Percentiles rank a stretch among this genome's conserved stretches.
Evolutionary conservation across 2,113 vertebrate species (phyloP).

Genomic region (Tichodroma muraria): DNA sequence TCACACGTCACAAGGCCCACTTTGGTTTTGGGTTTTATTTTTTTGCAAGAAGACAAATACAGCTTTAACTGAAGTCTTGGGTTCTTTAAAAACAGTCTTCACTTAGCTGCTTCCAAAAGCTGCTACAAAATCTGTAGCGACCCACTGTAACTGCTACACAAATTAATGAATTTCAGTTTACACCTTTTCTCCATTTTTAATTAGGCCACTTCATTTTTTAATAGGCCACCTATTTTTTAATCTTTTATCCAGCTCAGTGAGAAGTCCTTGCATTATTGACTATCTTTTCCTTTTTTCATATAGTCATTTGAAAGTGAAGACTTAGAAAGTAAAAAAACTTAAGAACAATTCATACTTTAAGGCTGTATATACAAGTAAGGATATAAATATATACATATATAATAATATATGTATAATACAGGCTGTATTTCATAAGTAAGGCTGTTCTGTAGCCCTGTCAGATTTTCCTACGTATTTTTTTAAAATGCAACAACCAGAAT

Average conservation of each 20-base stretch:
- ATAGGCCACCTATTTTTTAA: neutral
- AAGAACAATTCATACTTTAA: neutral
- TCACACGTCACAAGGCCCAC: no score
- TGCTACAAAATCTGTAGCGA: neutral
- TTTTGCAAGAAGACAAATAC: neutral
- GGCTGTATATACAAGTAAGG: no score
- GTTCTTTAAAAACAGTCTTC: neutral
- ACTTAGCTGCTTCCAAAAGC: neutral
- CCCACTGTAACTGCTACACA: neutral
- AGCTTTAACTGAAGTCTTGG: neutral
- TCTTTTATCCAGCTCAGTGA: neutral
- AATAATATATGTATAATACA: no score
- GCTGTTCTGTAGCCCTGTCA: neutral
- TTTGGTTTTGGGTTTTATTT: no score
- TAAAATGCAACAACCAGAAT: neutral
- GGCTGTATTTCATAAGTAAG: neutral
- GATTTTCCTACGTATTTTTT: neutral
- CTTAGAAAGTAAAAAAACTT: neutral
- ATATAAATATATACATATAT: no score
- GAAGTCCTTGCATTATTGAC: neutral
- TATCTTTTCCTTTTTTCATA: neutral
- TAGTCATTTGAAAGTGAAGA: neutral
- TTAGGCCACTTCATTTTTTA: neutral
- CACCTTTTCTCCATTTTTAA: neutral
- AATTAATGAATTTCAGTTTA: neutral